Evolutionary conservation across 1,140 invertebrate species (phyloP), one percentile per base, ranked within the genome.

Genomic region (Anastrepha obliqua): DNA sequence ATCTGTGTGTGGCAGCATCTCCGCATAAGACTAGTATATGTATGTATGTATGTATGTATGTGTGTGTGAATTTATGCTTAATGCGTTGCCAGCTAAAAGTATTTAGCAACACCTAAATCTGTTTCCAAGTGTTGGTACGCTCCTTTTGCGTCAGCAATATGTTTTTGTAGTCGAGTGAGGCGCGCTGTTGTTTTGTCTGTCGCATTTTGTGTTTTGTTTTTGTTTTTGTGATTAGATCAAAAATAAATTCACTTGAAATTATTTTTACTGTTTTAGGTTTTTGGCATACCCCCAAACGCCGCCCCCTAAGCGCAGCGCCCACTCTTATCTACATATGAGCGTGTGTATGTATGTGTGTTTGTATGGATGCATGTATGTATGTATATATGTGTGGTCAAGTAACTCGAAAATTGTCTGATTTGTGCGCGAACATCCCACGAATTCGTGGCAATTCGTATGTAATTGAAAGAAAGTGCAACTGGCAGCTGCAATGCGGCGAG

Each of bases 251-350:
- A 81, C 47, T 58, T 58, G n/a, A 81, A 81, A 58, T 29, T 81
- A 15, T 29, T 81, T 81, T 81, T 47, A 81, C 47, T 81, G 55
- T 81, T 81, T 67, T 58, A 47, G 20, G n/a, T 81, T 81, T 81
- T 81, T 81, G 74, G 74, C 74, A 81, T 81, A 51, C n/a, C 74
- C 74, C 47, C 47, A 81, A 81, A 81, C 44, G 47, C 74, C 44
- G 47, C 74, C 47, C 74, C 74, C 74, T 55, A 81, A 58, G 20
- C 11, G 6, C 6, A 29, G 8, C 44, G 1, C n/a, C 20, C n/a
- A 55, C n/a, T 7, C 29, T 6, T 9, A 51, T 51, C 1, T 7
- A 15, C 47, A 6, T 47, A n/a, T 74, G 47, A 51, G 42, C 29
- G n/a, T 47, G 44, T 74, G 70, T 44, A 47, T 4, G 47, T 51